Evolutionary conservation across 2,113 vertebrate species (phyloP), one percentile per base, ranked within the genome.

Genomic region (Dasyprocta punctata): DNA sequence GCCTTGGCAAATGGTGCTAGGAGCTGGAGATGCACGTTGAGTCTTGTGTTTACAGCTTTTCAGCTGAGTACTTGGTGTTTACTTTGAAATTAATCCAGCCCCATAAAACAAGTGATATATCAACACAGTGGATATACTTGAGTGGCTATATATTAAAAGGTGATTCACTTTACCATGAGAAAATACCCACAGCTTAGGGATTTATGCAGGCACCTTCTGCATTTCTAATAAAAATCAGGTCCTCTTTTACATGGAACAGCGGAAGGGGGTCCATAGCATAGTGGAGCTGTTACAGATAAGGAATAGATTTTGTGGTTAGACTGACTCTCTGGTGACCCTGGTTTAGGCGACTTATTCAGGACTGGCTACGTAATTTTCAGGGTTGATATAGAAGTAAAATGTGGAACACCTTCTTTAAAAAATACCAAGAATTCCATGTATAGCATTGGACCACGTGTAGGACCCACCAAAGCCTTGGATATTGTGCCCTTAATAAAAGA

Each of bases 41-140:
- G 83, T 89, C 86, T 93, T 89, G 0, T 98, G 97, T 96, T 95
- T 96, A 97, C 90, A 94, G 96, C 89, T 96, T 97, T 96, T 96
- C 98, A 96, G 95, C 81, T 69, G 78, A 98, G 96, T 86, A 89
- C 95, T 97, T 96, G 89, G 86, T 97, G 95, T 98, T 98, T 98
- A 97, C 96, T 97, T 93, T 98, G 97, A 98, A 98, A 98, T 98
- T 97, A 98, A 98, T 98, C 97, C 98, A 98, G 97, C 85, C 65
- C 93, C 93, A 97, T 98, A 97, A 98, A 98, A 98, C 93, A 85
- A 98, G 92, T 86, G 97, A 97, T 97, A 97, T 73, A 97, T 97
- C 97, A 97, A 92, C 1, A 30, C 38, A 96, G 92, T 96, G 96
- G 94, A 97, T 86, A 94, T 86, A 96, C 96, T 95, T 92, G 98